Conservation (phyloP, 2,888 invertebrate species). For the Chrysolina oricalcia region DNA sequence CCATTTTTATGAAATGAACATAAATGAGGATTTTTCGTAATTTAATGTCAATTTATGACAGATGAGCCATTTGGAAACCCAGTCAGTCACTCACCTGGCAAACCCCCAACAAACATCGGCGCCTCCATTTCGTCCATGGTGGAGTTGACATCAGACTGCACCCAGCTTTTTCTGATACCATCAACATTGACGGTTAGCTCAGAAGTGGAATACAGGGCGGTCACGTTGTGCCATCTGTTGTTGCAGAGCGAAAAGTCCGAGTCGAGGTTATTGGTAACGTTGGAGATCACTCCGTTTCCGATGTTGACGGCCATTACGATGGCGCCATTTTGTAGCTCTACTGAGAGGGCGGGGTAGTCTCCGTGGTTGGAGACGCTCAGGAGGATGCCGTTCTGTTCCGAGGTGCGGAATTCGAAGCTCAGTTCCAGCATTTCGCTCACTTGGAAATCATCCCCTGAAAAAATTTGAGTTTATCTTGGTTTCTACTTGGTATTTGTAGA, state of each 20-base stretch:
- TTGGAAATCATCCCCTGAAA: conserved; percentile 78
- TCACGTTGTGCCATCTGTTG: conserved; percentile 90
- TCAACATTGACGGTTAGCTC: conserved; percentile 84
- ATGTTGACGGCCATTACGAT: conserved; percentile 79
- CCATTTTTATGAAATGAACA: no score
- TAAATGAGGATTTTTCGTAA: no score
- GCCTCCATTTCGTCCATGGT: conserved; percentile 73
- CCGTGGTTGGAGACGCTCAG: conserved; percentile 80
- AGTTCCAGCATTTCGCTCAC: conserved; percentile 82
- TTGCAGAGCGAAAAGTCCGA: conserved; percentile 85
- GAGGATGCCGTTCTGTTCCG: conserved; percentile 86
- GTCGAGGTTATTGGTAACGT: conserved; percentile 78
- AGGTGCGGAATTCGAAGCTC: conserved; percentile 90
- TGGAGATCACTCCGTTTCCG: conserved; percentile 78
- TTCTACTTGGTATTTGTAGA: no score
- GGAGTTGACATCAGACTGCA: conserved; percentile 71
- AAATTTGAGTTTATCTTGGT: no score
- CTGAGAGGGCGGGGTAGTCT: conserved; percentile 79
- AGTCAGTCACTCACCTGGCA: conserved; percentile 78
- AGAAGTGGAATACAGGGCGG: conserved; percentile 82
- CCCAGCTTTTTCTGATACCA: conserved; percentile 73
- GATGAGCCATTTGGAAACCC: no score
- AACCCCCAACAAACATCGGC: conserved; percentile 87
- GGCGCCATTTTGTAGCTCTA: conserved; percentile 89
- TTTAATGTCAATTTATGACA: no score